Evolutionary conservation across 2,888 invertebrate species (phyloP), one percentile per base, ranked within the genome.

Genomic region (Brachyptera putata): DNA sequence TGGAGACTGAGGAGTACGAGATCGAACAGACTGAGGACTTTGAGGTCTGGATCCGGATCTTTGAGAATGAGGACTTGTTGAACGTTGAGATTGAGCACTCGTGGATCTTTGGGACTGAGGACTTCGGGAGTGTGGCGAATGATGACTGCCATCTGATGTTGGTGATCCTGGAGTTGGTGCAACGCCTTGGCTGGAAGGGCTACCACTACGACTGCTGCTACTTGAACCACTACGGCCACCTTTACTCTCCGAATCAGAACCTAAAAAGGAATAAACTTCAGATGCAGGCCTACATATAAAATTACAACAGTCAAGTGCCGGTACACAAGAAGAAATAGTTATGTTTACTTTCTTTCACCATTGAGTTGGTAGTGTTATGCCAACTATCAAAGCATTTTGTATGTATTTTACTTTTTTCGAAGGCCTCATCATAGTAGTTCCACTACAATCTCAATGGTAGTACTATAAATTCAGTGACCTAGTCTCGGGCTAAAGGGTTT

Each of bases 221-320:
- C 70, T 75, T 1, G 78, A 77, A n/a, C 74, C 77, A 67, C 75
- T 75, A 11, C 62, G 63, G 16, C 61, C 61, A 34, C 75, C 75
- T n/a, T 60, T 66, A 34, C 64, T 62, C 36, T 79, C 80, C 1
- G 79, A 79, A 11, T 76, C 79, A 3, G 79, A 77, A 57, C 74
- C 76, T 14, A 60, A 61, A 58, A 30, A 11, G 7, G 11, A 11
- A 30, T 30, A 30, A 30, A 30, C 9, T 13, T 11, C 14, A 13
- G 11, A 50, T 21, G 25, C 14, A 55, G 50, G 14, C 7, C 21
- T 21, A 16, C 21, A 25, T 11, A n/a, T 25, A 4, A 46, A n/a
- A 37, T 37, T 3, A 14, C 3, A n/a, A 37, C n/a, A n/a, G n/a
- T n/a, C n/a, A n/a, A n/a, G n/a, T n/a, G n/a, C n/a, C n/a, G n/a